Evolutionary conservation across 2,797 vertebrate species (phyloP).

Genomic region (Enteromius viviparus): DNA sequence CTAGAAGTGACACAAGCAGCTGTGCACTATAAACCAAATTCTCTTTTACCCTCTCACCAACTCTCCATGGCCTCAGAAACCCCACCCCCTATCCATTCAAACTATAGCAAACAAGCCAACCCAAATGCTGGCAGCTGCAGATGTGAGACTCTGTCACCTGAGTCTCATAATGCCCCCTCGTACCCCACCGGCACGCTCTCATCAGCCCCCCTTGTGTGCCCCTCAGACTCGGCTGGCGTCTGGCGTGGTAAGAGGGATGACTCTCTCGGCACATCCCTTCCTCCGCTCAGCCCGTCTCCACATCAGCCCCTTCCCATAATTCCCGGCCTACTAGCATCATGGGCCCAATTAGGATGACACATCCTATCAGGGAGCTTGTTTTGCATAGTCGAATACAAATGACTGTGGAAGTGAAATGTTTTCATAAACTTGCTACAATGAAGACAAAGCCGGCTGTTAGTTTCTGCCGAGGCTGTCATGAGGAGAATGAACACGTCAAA

Average conservation of each 20-base stretch:
- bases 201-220: conserved; percentile 79
- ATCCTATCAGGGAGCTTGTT: conserved; percentile 94
- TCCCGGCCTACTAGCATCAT: conserved; percentile 88
- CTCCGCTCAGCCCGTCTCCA: conserved; percentile 74
- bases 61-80: conserved; percentile 72
- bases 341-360: conserved; percentile 95
- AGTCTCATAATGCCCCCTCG: conserved; percentile 81
- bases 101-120: conserved; percentile 55
- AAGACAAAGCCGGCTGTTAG: conserved; percentile 78
- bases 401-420: conserved; percentile 90
- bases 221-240: conserved; percentile 83
- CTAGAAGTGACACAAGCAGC: conserved; percentile 88
- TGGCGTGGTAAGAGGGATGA: conserved; percentile 83
- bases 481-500: conserved; percentile 88
- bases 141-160: conserved; percentile 91
- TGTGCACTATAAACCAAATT: conserved; percentile 91
- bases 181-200: conserved; percentile 54
- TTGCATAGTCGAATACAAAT: conserved; percentile 92
- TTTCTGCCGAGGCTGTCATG: conserved; percentile 84
- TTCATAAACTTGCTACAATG: conserved; percentile 91
- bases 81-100: conserved; percentile 46
- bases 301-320: conserved; percentile 88
- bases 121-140: conserved; percentile 84
- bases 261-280: conserved; percentile 82
- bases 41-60: conserved; percentile 73